Evolutionary conservation across 2,888 invertebrate species (phyloP).

Genomic region (Melanargia galathea): DNA sequence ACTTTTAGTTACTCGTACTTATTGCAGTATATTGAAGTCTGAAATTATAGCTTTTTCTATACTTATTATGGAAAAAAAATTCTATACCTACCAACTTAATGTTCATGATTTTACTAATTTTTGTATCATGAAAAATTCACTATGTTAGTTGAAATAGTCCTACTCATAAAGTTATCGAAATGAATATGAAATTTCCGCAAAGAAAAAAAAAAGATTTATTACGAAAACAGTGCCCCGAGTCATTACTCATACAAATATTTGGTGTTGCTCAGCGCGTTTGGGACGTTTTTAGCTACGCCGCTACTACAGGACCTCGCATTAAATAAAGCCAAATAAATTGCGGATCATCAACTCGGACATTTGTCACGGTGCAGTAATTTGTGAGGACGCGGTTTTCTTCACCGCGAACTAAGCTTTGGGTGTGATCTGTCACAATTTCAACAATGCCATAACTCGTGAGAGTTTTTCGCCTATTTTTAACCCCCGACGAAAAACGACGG

Average conservation of each 20-base stretch:
- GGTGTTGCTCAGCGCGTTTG: constrained; percentile 1
- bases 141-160: no score
- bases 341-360: constrained; percentile 21
- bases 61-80: no score
- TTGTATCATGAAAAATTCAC: no score
- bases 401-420: constrained; percentile 12
- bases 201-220: not conserved
- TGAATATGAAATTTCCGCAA: not conserved
- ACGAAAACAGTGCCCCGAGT: not conserved
- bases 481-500: no score
- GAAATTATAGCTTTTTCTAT: no score
- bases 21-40: no score
- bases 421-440: constrained; percentile 26
- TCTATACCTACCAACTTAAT: no score
- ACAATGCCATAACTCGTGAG: constrained; percentile 29
- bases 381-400: constrained; percentile 23
- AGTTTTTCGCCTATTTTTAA: not conserved
- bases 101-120: no score
- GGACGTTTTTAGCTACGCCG: constrained; percentile 8
- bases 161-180: not conserved
- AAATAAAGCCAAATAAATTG: constrained; percentile 23
- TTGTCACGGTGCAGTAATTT: constrained; percentile 25
- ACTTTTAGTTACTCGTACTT: no score
- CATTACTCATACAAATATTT: constrained; percentile 15
- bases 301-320: constrained; percentile 16